Conservation (phyloP, 1,140 invertebrate species). For the Littorina saxatilis region DNA sequence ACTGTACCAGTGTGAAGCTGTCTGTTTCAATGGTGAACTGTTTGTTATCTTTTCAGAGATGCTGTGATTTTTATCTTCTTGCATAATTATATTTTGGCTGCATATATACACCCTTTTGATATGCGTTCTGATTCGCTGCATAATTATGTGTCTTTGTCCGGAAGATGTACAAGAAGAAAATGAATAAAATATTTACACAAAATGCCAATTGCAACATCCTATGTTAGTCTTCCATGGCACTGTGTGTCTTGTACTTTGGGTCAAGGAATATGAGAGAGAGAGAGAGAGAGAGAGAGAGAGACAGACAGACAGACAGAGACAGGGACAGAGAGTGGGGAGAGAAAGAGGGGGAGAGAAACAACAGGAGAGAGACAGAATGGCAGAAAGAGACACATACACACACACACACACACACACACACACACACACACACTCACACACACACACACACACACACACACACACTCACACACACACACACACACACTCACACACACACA, state of each 20-base stretch:
- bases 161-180: neutral
- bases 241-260: neutral
- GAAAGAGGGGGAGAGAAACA: neutral
- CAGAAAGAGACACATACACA: neutral
- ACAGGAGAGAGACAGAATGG: no score
- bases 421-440: neutral
- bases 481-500: conserved; percentile 5
- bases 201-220: neutral
- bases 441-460: conserved; percentile 12
- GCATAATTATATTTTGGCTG: no score
- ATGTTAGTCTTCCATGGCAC: neutral
- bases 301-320: neutral
- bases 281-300: neutral
- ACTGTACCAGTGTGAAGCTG: no score
- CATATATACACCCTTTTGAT: no score
- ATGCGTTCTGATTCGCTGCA: no score
- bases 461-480: conserved; percentile 3
- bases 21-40: no score
- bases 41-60: neutral
- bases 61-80: neutral
- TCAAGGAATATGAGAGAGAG: neutral
- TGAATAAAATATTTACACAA: no score
- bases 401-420: neutral
- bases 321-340: no score
- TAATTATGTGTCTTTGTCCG: neutral